Base-by-base conservation (phyloP, 1,140 invertebrate species). In the Pemphigus obesinymphae region DNA sequence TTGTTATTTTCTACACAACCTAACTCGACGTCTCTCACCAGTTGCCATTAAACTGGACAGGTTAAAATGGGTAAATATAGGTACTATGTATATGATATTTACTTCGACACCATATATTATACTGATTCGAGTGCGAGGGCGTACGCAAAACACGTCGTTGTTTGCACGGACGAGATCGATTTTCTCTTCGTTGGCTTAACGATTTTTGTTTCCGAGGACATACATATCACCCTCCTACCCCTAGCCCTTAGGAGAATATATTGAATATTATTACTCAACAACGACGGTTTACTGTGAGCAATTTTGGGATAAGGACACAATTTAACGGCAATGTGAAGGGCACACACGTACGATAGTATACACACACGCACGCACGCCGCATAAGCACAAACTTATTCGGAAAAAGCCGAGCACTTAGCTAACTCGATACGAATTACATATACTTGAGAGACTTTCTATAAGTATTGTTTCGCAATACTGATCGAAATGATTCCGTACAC, bases 361-460 rank as follows among this genome's bases (percentile, higher is more conserved):
- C 13, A 10, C 13, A 48, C 43, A 20, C 5, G 34, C 10, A 48
- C 26, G 40, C 34, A 43, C n/a, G 20, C 34, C n/a, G 15, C 13
- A n/a, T 34, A 37, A 3, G 17, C 10, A 73, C 43, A 26, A n/a
- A 66, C 26, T n/a, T n/a, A n/a, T n/a, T n/a, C n/a, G n/a, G n/a
- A n/a, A n/a, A n/a, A n/a, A 55, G 10, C 23, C 23, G 15, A 48
- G 40, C 70, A 72, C 70, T 73, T 73, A 26, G 70, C 70, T 73
- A 73, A 73, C 70, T 45, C 26, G 70, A 73, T 73, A 73, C 70
- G 15, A 48, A 48, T 48, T 45, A 48, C 43, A 31, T n/a, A n/a
- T 72, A 48, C 43, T 73, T 15, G 31, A 37, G 34, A 13, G 13
- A 37, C 31, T 34, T 37, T 66, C 20, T 66, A 37, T 11, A 37